Base-by-base conservation (phyloP, 2,113 vertebrate genomes). In the Atractosteus spatula region DNA sequence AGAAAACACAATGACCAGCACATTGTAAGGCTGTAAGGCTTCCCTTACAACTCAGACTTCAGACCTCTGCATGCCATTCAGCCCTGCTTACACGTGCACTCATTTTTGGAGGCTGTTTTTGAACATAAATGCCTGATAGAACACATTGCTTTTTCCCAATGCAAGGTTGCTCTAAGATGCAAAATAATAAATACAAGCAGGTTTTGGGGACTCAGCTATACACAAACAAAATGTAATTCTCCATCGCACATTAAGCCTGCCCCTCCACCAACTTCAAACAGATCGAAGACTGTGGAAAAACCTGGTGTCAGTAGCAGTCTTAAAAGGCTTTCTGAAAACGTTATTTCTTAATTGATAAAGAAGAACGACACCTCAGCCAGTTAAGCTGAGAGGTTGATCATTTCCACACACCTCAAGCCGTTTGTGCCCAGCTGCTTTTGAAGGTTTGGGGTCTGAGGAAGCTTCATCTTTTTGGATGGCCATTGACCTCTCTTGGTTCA, bases 381-480 rank as follows among this genome's bases (percentile, higher is more conserved):
- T 29, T 29, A 29, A 29, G 17, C 17, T 29, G 17, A 29, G 17
- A 29, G 1, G 1, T 29, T 29, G 17, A 29, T 29, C 47, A 51
- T 51, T 51, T 51, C 14, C 56, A 17, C 89, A 89, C 78, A 92
- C 92, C 78, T 92, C 90, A 0, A 82, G 79, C 0, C 54, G 54
- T 83, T 91, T 92, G 13, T 77, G 16, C 70, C 73, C 82, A 43
- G 64, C 12, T 2, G 41, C 44, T 82, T 89, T 83, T 54, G 85
- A 78, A 11, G 91, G 89, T 63, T 92, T 89, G 0, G 86, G 76
- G 66, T 89, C 91, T 54, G 78, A 82, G 3, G 79, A 2, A 56
- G 73, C 70, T 29, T 86, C 90, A 45, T 89, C 91, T 86, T 87
- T 93, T 77, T 90, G 80, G 66, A 74, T 59, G 14, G 78, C 67